Percentiles rank a stretch among this genome's conserved stretches.
These are phyloP conservation scores for Calephelis perditalis DNA, from an alignment of 2,888 invertebrate species.

Conservation along the genomic window DNA sequence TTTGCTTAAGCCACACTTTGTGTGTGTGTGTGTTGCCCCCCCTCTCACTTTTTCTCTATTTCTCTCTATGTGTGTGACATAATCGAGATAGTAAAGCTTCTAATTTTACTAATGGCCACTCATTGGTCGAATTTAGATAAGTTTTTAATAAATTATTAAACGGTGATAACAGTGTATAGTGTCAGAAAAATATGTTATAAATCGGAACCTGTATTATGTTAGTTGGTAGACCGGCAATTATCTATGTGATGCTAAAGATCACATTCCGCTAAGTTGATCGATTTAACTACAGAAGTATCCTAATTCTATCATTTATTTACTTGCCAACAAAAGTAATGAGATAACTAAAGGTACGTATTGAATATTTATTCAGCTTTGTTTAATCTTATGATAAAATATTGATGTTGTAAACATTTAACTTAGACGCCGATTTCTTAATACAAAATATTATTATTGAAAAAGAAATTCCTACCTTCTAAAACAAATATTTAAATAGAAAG, in stretches of 20 bases:
- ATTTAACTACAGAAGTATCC: slow-evolving; percentile 57
- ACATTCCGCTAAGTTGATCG: slow-evolving; percentile 49
- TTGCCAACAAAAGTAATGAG: slow-evolving; percentile 66
- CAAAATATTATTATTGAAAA: too few relatives aligned
- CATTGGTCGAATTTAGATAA: too few relatives aligned
- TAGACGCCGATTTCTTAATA: neutral
- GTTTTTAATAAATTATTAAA: slow-evolving; percentile 1
- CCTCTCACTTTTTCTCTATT: too few relatives aligned
- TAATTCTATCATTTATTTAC: slow-evolving; percentile 53
- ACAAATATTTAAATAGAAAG: too few relatives aligned
- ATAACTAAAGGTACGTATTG: slow-evolving; percentile 51
- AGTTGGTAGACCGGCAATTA: neutral
- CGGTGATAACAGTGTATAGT: too few relatives aligned
- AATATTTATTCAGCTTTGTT: neutral
- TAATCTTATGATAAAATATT: neutral
- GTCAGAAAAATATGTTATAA: neutral
- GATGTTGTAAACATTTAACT: slow-evolving; percentile 13
- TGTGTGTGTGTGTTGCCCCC: too few relatives aligned
- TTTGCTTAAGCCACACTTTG: too few relatives aligned
- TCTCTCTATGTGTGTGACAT: too few relatives aligned
- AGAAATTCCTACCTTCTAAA: too few relatives aligned
- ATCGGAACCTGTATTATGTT: neutral
- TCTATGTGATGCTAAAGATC: slow-evolving; percentile 3
- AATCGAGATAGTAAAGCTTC: too few relatives aligned
- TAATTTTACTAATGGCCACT: too few relatives aligned